Evolutionary conservation across 2,113 vertebrate species (phyloP).

Genomic region (Gulo gulo): DNA sequence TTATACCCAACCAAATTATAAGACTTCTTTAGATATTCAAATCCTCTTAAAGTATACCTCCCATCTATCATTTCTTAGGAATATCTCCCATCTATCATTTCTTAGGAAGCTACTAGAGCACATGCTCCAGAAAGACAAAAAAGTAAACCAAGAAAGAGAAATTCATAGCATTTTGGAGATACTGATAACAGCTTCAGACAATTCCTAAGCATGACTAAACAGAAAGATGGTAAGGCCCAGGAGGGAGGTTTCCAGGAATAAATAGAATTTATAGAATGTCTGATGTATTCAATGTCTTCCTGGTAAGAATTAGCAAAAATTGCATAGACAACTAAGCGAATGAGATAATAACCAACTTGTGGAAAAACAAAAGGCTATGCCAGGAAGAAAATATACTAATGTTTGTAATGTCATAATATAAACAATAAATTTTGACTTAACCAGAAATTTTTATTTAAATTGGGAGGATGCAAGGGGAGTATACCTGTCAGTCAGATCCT

Average conservation of each 20-base stretch:
- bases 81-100: not conserved
- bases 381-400: conserved; percentile 3
- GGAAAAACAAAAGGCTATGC: not conserved
- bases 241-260: not conserved
- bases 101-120: not conserved
- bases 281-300: not conserved
- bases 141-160: not conserved
- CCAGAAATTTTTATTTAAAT: not conserved
- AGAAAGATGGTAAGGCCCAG: not conserved
- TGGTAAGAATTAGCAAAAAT: not conserved
- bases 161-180: not conserved
- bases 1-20: not conserved
- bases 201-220: not conserved
- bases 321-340: not conserved
- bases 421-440: not conserved
- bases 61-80: not conserved
- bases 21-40: not conserved
- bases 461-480: not conserved
- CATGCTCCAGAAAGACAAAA: not conserved
- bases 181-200: not conserved
- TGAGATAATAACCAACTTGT: not conserved
- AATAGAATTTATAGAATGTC: not conserved
- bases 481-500: not conserved
- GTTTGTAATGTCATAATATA: not conserved
- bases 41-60: not conserved